These are phyloP conservation scores for Drosophila nigricruria DNA, from an alignment of 2,888 invertebrate species.

Conservation along the genomic window DNA sequence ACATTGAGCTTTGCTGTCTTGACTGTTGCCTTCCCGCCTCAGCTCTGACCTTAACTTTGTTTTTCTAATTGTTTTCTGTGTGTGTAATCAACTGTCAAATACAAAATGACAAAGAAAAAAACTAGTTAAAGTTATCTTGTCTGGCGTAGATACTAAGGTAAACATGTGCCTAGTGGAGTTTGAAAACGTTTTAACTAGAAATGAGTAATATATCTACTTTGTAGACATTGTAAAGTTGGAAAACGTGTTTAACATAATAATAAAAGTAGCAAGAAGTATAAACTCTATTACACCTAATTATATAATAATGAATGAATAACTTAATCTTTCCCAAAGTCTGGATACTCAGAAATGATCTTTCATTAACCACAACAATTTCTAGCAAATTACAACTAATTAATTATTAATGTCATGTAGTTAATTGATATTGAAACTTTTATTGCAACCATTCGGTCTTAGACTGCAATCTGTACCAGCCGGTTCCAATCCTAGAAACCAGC, in stretches of 20 bases:
- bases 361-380: neutral
- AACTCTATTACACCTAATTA: neutral
- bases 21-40: slow-evolving; percentile 4
- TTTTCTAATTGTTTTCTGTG: slow-evolving; percentile 34
- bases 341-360: neutral
- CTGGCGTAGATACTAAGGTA: slow-evolving; percentile 34
- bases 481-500: slow-evolving; percentile 11
- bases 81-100: slow-evolving; percentile 43
- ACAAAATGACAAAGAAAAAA: slow-evolving; percentile 3
- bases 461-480: slow-evolving; percentile 17
- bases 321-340: neutral
- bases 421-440: slow-evolving; percentile 4
- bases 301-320: neutral
- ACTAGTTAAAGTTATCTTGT: slow-evolving; percentile 35
- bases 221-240: slow-evolving; percentile 4
- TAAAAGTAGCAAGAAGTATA: neutral
- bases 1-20: slow-evolving; percentile 42
- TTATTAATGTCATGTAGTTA: neutral
- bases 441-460: neutral
- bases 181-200: slow-evolving; percentile 43
- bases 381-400: neutral
- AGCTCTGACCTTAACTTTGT: neutral
- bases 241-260: slow-evolving; percentile 15
- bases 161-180: slow-evolving; percentile 36
- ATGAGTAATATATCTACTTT: slow-evolving; percentile 13